Evolutionary conservation across 2,113 vertebrate genomes (phyloP).

Genomic region (Cromileptes altivelis): DNA sequence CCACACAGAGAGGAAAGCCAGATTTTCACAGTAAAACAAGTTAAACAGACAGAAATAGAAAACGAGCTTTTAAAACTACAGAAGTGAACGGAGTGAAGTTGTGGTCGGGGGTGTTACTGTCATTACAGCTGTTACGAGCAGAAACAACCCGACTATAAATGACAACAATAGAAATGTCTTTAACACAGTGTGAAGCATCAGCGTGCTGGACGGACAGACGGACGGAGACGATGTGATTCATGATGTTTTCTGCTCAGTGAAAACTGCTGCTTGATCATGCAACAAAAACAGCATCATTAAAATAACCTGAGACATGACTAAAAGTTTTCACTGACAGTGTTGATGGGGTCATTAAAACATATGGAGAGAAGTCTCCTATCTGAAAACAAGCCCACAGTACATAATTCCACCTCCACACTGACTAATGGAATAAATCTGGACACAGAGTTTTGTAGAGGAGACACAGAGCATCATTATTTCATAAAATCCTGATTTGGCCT

Average conservation of each 20-base stretch:
- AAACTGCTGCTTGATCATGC: not conserved
- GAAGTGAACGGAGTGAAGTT: not conserved
- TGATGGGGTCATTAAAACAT: too few species aligned
- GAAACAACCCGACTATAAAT: not conserved
- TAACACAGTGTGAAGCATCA: not conserved
- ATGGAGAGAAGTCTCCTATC: too few species aligned
- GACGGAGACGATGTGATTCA: not conserved
- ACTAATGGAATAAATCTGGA: too few species aligned
- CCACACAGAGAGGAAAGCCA: not conserved
- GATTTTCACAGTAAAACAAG: conserved; percentile 1
- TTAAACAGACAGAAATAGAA: not conserved
- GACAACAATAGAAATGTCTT: not conserved
- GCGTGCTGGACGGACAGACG: too few species aligned
- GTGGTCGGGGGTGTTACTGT: not conserved
- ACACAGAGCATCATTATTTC: too few species aligned
- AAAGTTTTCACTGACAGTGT: too few species aligned
- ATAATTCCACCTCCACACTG: too few species aligned
- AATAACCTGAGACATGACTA: not conserved
- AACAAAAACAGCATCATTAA: too few species aligned
- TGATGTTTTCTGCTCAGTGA: not conserved
- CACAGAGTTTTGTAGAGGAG: too few species aligned
- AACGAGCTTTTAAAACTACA: not conserved
- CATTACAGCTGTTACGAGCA: not conserved
- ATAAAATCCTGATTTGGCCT: not conserved
- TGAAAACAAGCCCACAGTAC: too few species aligned